Evolutionary conservation across 1,140 invertebrate species (phyloP).

Genomic region (Gonatopus flavifemur): DNA sequence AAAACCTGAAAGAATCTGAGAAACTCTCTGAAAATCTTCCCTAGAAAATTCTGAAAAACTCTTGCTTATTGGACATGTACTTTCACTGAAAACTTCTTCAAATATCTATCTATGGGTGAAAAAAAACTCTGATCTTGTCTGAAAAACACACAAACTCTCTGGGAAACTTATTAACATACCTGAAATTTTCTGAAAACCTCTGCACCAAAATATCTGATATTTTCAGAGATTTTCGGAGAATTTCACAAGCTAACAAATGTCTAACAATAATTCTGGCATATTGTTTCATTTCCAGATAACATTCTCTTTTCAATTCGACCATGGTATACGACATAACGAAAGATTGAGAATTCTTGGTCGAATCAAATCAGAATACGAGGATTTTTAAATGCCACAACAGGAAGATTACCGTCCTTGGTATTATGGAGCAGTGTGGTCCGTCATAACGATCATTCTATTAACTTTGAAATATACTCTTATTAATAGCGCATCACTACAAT

Average conservation of each 20-base stretch:
- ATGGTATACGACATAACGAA: conserved; percentile 27
- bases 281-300: neutral
- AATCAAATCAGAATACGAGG: conserved; percentile 43
- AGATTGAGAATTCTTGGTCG: conserved; percentile 33
- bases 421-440: conserved; percentile 35
- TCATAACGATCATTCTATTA: conserved; percentile 36
- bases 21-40: no score
- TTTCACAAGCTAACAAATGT: no score
- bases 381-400: conserved; percentile 12
- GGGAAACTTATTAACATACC: no score
- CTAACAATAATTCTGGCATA: no score
- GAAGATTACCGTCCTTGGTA: conserved; percentile 39
- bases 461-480: conserved; percentile 33
- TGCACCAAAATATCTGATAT: neutral
- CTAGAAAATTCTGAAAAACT: no score
- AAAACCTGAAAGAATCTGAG: no score
- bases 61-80: no score
- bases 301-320: conserved; percentile 22
- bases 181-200: neutral
- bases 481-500: conserved; percentile 35
- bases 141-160: no score
- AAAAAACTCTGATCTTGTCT: no score
- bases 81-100: no score
- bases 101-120: no score
- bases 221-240: neutral